A percentile compares a stretch with the other conserved stretches of the same genome.
Conservation (phyloP, 2,888 invertebrate genomes). For the Nymphalis urticae region DNA sequence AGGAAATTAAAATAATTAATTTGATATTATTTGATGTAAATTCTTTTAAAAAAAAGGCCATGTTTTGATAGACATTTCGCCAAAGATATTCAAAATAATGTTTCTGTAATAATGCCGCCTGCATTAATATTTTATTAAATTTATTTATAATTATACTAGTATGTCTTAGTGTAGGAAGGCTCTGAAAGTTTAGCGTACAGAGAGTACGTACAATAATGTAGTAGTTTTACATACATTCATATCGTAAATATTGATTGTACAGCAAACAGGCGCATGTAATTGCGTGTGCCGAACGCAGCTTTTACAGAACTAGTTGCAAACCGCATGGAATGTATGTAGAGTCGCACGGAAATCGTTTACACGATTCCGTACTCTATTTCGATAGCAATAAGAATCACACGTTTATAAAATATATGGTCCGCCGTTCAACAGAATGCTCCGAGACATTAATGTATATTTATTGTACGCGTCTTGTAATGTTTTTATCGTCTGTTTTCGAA, state of each 20-base stretch:
- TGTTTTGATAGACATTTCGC: no score
- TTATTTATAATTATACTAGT: conserved; percentile 16
- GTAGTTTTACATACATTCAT: conserved; percentile 59
- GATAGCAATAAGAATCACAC: conserved; percentile 18
- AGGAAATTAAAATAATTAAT: no score
- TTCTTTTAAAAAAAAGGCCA: no score
- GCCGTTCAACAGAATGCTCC: conserved; percentile 64
- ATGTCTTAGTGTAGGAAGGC: conserved; percentile 15
- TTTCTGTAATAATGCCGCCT: neutral
- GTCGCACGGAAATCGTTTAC: conserved; percentile 41
- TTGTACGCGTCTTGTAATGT: conserved; percentile 79
- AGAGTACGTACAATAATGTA: conserved; percentile 59
- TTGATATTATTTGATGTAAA: no score
- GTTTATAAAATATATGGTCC: conserved; percentile 21
- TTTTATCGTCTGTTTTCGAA: conserved; percentile 73
- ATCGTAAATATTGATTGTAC: conserved; percentile 76
- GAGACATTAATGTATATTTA: conserved; percentile 81
- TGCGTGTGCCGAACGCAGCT: conserved; percentile 77
- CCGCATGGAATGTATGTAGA: conserved; percentile 74
- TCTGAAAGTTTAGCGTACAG: conserved; percentile 29
- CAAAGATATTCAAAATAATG: no score
- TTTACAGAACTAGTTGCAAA: conserved; percentile 80
- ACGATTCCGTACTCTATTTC: conserved; percentile 22
- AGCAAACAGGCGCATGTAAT: conserved; percentile 77
- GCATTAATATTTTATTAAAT: neutral